These are phyloP conservation scores for Protophormia terraenovae DNA, from an alignment of 2,888 invertebrate species.

Conservation along the genomic window DNA sequence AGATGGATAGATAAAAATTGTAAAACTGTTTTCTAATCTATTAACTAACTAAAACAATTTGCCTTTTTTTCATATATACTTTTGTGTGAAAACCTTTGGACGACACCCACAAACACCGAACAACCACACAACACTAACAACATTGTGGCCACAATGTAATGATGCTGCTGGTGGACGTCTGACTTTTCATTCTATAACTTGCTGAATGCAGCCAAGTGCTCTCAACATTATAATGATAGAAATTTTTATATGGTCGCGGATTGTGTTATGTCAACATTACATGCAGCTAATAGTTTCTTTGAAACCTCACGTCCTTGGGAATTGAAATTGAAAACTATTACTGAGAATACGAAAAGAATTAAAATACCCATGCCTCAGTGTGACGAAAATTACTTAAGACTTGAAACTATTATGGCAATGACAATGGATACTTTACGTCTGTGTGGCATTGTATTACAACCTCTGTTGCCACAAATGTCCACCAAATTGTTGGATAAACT, in stretches of 20 bases:
- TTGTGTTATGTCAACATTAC: slow-evolving; percentile 87
- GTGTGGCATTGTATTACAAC: slow-evolving; percentile 90
- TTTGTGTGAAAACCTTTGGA: not conserved
- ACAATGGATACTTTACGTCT: slow-evolving; percentile 93
- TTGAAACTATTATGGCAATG: slow-evolving; percentile 89
- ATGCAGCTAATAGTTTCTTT: slow-evolving; percentile 92
- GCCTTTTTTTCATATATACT: slow-evolving; percentile 1
- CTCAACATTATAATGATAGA: slow-evolving; percentile 86
- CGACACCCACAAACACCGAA: not conserved
- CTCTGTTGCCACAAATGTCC: slow-evolving; percentile 90
- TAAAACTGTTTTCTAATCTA: slow-evolving; percentile 10
- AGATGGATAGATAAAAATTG: not conserved
- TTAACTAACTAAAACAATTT: slow-evolving; percentile 38
- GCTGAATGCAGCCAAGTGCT: slow-evolving; percentile 83
- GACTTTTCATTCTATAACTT: not conserved
- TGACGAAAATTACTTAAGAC: slow-evolving; percentile 81
- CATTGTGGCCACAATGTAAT: slow-evolving; percentile 35
- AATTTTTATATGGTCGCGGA: slow-evolving; percentile 93
- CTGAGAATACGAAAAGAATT: slow-evolving; percentile 59
- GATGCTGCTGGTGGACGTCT: slow-evolving; percentile 12
- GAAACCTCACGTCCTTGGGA: slow-evolving; percentile 95
- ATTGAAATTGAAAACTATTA: slow-evolving; percentile 83
- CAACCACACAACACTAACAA: slow-evolving; percentile 1
- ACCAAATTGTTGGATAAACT: slow-evolving; percentile 87
- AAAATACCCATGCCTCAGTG: slow-evolving; percentile 74